Evolutionary conservation across 2,888 invertebrate species (phyloP).

Genomic region (Alsophila aescularia): DNA sequence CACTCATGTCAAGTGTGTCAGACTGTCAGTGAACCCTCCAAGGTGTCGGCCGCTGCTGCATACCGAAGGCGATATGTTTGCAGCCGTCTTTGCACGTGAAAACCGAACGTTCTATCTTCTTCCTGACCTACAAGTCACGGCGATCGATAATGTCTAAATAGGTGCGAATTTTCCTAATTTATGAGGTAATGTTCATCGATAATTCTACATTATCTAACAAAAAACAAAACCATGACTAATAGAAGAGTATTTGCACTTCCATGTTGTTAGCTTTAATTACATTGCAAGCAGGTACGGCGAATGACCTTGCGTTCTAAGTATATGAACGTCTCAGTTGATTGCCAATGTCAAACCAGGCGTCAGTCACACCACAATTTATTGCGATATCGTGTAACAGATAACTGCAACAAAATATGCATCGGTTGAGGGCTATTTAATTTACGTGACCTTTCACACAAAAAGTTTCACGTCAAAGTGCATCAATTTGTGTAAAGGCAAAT

Average conservation of each 20-base stretch:
- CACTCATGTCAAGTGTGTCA: slow-evolving; percentile 46
- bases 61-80: neutral
- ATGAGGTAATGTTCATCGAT: neutral
- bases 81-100: slow-evolving; percentile 6
- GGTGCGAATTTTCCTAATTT: slow-evolving; percentile 5
- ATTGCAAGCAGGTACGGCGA: slow-evolving; percentile 56
- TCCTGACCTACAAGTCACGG: too few relatives aligned
- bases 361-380: slow-evolving; percentile 47
- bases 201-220: slow-evolving; percentile 10
- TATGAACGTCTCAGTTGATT: slow-evolving; percentile 72
- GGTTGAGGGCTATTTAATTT: slow-evolving; percentile 23
- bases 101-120: too few relatives aligned
- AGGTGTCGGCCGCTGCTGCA: slow-evolving; percentile 22
- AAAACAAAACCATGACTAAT: slow-evolving; percentile 21
- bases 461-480: slow-evolving; percentile 30
- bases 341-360: slow-evolving; percentile 62
- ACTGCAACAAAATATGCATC: slow-evolving; percentile 4
- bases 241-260: slow-evolving; percentile 20
- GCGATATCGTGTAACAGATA: slow-evolving; percentile 44
- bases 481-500: slow-evolving; percentile 10
- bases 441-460: slow-evolving; percentile 35
- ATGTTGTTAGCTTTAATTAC: slow-evolving; percentile 47
- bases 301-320: slow-evolving; percentile 69
- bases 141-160: slow-evolving; percentile 9
- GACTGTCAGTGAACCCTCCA: slow-evolving; percentile 60